Evolutionary conservation across 2,888 invertebrate genomes (phyloP), one percentile per base, ranked within the genome.

Genomic region (Tachystola acroxantha): DNA sequence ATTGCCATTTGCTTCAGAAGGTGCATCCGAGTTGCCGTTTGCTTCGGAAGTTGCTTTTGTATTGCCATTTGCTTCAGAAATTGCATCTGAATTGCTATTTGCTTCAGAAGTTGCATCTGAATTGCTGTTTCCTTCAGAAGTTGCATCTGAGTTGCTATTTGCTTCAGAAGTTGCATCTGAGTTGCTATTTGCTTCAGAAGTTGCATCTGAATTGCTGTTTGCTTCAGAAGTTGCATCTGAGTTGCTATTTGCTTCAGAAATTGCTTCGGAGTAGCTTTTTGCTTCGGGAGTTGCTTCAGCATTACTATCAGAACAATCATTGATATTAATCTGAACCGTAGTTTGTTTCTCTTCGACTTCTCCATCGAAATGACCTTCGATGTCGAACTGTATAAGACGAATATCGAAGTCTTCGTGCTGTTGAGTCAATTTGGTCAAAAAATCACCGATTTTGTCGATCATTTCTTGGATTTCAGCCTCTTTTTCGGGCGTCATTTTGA

Each of bases 351-450:
- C 37, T 4, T 37, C 37, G 1, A 14, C n/a, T 9, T 37, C 37
- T 6, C 29, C n/a, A 2, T 33, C 33, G 0, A 19, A 16, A 10
- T 37, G 37, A 20, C n/a, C 1, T 6, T 37, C 50, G 4, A 50
- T 41, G 6, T 39, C 43, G 6, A 50, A 19, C 27, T 45, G 44
- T 2, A 48, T 7, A 0, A 48, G 36, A 3, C 43, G 27, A 7
- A 50, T 42, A 13, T 50, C 47, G 10, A 44, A 41, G 6, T 38
- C 34, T 12, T 43, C 39, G 12, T 46, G 37, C 22, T 48, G 39
- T 1, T 32, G 1, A 2, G 42, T 35, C 1, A 50, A 24, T 2
- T 42, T 36, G 32, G 40, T 38, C 0, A 48, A 14, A 22, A 28
- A 42, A 3, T 46, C 40, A 12, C 42, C 40, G 1, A 50, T 14